Evolutionary conservation across 2,888 invertebrate genomes (phyloP).

Genomic region (Apodemia duryi): DNA sequence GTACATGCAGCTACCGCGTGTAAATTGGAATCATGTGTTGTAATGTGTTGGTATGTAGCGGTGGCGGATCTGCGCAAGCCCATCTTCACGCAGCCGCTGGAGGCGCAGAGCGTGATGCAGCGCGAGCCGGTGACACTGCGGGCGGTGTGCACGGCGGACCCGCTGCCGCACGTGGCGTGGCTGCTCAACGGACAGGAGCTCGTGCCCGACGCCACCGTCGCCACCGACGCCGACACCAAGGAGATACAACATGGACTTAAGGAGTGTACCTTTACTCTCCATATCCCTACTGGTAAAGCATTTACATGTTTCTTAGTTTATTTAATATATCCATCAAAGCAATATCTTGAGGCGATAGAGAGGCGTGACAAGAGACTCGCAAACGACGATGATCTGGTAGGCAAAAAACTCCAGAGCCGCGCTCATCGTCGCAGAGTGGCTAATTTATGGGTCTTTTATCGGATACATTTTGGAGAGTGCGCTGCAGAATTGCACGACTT

Average conservation of each 20-base stretch:
- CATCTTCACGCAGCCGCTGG: constrained; percentile 83
- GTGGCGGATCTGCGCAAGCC: constrained; percentile 89
- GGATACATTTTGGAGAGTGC: too few relatives aligned
- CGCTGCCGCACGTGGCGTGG: constrained; percentile 93
- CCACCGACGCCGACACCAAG: constrained; percentile 81
- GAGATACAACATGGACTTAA: constrained; percentile 87
- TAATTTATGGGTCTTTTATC: too few relatives aligned
- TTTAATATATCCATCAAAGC: too few relatives aligned
- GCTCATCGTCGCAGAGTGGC: too few relatives aligned
- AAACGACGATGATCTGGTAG: too few relatives aligned
- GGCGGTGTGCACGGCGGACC: constrained; percentile 92
- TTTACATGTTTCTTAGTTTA: too few relatives aligned
- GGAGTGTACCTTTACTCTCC: constrained; percentile 88
- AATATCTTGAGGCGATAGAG: too few relatives aligned
- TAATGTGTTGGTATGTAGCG: constrained; percentile 61
- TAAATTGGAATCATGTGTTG: neutral
- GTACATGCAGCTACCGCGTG: too few relatives aligned
- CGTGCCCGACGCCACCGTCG: constrained; percentile 81
- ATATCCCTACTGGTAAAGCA: constrained; percentile 82
- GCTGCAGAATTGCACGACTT: too few relatives aligned
- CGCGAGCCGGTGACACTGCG: constrained; percentile 83
- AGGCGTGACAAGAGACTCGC: too few relatives aligned
- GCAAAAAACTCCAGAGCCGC: too few relatives aligned
- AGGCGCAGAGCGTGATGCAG: constrained; percentile 85
- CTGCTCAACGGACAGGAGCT: constrained; percentile 86